Evolutionary conservation across 2,113 vertebrate species (phyloP).

Genomic region (Lophura nycthemera): DNA sequence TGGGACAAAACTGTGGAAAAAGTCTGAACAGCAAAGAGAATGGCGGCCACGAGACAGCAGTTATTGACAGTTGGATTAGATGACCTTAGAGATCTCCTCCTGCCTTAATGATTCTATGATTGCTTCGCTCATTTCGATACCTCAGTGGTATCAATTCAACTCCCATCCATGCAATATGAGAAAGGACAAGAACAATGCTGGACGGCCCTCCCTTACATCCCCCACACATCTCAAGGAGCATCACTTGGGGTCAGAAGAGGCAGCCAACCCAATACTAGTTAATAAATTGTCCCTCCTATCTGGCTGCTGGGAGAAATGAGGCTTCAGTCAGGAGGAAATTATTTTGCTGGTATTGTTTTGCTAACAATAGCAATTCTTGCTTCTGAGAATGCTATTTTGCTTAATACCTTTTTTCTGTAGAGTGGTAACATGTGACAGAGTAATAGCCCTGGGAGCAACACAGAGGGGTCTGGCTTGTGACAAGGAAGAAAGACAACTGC

Average conservation of each 20-base stretch:
- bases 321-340: constrained; percentile 52
- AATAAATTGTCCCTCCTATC: constrained; percentile 44
- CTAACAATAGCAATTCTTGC: constrained; percentile 75
- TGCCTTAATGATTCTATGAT: too few species aligned
- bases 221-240: not conserved
- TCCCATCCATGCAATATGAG: not conserved
- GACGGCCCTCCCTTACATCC: not conserved
- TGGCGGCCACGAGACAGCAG: too few species aligned
- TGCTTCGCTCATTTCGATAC: not conserved
- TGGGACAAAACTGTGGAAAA: not conserved
- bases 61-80: too few species aligned
- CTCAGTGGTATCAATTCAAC: not conserved
- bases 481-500: constrained; percentile 48
- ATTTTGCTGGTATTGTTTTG: constrained; percentile 75
- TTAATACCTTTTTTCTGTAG: constrained; percentile 74
- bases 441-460: constrained; percentile 62
- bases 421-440: constrained; percentile 68
- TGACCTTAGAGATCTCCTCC: too few species aligned
- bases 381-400: constrained; percentile 71
- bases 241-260: not conserved
- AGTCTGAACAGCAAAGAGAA: not conserved
- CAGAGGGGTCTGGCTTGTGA: constrained; percentile 65
- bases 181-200: accelerated
- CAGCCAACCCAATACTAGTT: not conserved
- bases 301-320: constrained; percentile 38